Conservation (phyloP, 2,888 invertebrate species). For the Meloe dianella region DNA sequence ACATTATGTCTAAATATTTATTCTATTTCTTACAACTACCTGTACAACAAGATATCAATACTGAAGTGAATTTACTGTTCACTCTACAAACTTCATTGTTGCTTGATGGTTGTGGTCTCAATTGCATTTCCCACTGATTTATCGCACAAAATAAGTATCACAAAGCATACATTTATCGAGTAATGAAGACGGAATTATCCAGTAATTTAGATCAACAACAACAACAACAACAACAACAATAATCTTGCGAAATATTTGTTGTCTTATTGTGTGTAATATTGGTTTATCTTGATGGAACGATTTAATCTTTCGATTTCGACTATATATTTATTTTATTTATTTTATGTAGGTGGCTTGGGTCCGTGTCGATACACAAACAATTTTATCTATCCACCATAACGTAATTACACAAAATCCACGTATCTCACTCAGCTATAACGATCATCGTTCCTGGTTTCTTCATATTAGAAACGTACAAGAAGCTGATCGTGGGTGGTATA, state of each 20-base stretch:
- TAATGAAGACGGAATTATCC: no score
- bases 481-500: slow-evolving; percentile 88
- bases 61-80: background rate
- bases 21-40: background rate
- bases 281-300: no score
- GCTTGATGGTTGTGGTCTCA: background rate
- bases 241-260: no score
- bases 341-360: slow-evolving; percentile 86
- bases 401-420: slow-evolving; percentile 91
- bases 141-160: background rate
- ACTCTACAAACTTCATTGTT: background rate
- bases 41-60: background rate
- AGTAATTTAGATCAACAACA: no score
- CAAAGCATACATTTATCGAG: background rate
- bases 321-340: slow-evolving; percentile 37
- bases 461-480: slow-evolving; percentile 89
- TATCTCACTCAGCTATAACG: slow-evolving; percentile 85
- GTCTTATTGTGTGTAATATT: no score
- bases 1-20: no score
- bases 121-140: background rate
- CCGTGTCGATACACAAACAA: slow-evolving; percentile 89
- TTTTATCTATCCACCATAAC: slow-evolving; percentile 89
- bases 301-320: background rate
- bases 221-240: no score
- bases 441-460: slow-evolving; percentile 90